Base-by-base conservation (phyloP, 2,113 vertebrate species). In the Gavia stellata region DNA sequence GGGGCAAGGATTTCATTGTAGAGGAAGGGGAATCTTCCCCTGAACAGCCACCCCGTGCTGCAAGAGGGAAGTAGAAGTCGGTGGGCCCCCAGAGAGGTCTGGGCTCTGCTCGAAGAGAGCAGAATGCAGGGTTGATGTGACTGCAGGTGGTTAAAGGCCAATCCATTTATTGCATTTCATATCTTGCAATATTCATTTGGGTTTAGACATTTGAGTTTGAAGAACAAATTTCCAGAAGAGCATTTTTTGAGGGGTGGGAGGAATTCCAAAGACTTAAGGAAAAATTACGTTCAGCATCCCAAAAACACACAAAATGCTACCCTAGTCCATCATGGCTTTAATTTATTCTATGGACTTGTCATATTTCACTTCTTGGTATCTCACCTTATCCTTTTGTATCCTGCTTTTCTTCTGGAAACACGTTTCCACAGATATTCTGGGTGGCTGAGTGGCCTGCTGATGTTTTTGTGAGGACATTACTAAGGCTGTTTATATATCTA, bases 221-320 rank as follows among this genome's bases (percentile, higher is more conserved):
- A 44, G 33, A 65, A 38, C 4, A 53, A 25, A 53, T 75, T 66
- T 75, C 42, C 1, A 2, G 36, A 68, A 19, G 25, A 75, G 4
- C 0, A 0, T 24, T 84, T 81, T 81, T 66, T 58, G 52, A 88
- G 14, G 8, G 1, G 2, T n/a, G 3, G 3, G 40, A 7, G 6
- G 9, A 90, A 68, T 86, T 78, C 50, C 38, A 67, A 59, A 86
- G 12, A 20, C 21, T 68, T 73, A 34, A 13, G 26, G 23, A 81
- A 56, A 59, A 90, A 59, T 71, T 66, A 15, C 3, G 1, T 53
- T 79, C 36, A 38, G 9, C 25, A 73, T 80, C 62, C n/a, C 20
- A 25, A 84, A 92, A 70, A 55, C 9, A 44, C 11, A 14, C 5
- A 29, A 63, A 78, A 8, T 66, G n/a, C 47, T 81, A 61, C 11